Evolutionary conservation across 2,797 vertebrate genomes (phyloP).

Genomic region (Pseudochirops cupreus): DNA sequence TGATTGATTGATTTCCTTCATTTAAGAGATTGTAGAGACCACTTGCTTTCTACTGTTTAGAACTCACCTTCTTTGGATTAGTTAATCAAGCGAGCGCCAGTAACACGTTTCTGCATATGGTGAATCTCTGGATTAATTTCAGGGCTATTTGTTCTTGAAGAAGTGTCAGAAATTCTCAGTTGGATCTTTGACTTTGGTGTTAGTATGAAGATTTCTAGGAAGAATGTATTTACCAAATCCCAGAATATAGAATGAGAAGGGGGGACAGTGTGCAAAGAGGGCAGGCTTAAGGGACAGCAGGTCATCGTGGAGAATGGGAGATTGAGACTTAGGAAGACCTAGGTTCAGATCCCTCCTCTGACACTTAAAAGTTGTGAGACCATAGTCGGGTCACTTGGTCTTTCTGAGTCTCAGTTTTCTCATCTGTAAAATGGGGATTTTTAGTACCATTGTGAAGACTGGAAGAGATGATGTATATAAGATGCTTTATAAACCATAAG

Average conservation of each 20-base stretch:
- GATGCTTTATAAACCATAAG: not conserved
- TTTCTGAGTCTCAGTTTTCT: not conserved
- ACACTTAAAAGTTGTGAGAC: not conserved
- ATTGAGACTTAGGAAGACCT: not conserved
- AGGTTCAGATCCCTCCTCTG: not conserved
- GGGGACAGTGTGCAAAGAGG: not conserved
- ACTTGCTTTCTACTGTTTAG: conserved; percentile 14
- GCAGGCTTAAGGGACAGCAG: not conserved
- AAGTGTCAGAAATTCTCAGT: not conserved
- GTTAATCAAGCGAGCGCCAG: not conserved
- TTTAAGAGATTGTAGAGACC: not conserved
- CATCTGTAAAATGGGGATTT: not conserved
- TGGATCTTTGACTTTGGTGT: conserved; percentile 48
- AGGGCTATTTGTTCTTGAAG: conserved; percentile 35
- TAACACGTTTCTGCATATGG: conserved; percentile 27
- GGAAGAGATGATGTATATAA: not conserved
- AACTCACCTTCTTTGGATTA: conserved; percentile 24
- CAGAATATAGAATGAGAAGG: not conserved
- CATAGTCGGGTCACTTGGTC: not conserved
- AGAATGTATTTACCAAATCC: conserved; percentile 45
- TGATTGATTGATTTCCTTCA: not conserved
- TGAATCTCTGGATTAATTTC: not conserved
- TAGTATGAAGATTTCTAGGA: conserved; percentile 42
- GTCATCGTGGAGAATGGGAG: not conserved
- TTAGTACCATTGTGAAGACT: not conserved